A percentile compares a stretch with the other conserved stretches of the same genome.
Evolutionary conservation across 2,888 invertebrate species (phyloP).

Genomic region (Temnothorax rugatulus): DNA sequence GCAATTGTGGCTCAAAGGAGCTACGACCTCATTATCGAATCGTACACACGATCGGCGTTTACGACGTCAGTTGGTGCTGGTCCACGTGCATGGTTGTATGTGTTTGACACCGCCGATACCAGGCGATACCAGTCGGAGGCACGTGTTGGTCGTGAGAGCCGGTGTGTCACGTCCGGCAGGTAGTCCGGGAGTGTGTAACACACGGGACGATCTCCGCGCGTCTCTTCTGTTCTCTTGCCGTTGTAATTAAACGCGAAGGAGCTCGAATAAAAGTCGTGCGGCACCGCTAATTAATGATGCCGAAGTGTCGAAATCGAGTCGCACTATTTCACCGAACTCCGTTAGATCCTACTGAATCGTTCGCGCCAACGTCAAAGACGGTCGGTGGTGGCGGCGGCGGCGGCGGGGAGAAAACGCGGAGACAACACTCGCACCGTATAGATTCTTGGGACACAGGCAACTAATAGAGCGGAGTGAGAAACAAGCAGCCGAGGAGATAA

Average conservation of each 20-base stretch:
- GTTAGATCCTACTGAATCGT: conserved; percentile 59
- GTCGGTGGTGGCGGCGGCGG: conserved; percentile 43
- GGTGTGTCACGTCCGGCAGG: conserved; percentile 75
- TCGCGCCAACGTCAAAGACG: conserved; percentile 49
- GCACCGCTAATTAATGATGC: conserved; percentile 82
- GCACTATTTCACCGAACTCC: conserved; percentile 81
- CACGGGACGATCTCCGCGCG: conserved; percentile 48
- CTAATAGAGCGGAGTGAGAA: conserved; percentile 84
- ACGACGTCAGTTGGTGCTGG: conserved; percentile 31
- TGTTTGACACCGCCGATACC: conserved; percentile 66
- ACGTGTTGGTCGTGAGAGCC: conserved; percentile 71
- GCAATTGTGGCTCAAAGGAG: conserved; percentile 14
- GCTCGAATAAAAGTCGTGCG: conserved; percentile 73
- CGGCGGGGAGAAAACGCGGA: conserved; percentile 39
- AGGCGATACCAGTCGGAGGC: conserved; percentile 65
- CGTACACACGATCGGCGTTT: conserved; percentile 57
- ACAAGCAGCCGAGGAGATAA: conserved; percentile 83
- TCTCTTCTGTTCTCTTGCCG: conserved; percentile 52
- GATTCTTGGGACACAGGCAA: conserved; percentile 80
- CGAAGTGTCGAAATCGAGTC: conserved; percentile 83
- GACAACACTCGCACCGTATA: conserved; percentile 65
- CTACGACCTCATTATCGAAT: conserved; percentile 70
- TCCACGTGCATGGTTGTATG: conserved; percentile 39
- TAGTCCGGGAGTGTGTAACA: conserved; percentile 65
- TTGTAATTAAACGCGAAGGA: conserved; percentile 74